These are phyloP conservation scores for Myiopsitta monachus DNA, from an alignment of 2,113 vertebrate genomes.

Conservation along the genomic window DNA sequence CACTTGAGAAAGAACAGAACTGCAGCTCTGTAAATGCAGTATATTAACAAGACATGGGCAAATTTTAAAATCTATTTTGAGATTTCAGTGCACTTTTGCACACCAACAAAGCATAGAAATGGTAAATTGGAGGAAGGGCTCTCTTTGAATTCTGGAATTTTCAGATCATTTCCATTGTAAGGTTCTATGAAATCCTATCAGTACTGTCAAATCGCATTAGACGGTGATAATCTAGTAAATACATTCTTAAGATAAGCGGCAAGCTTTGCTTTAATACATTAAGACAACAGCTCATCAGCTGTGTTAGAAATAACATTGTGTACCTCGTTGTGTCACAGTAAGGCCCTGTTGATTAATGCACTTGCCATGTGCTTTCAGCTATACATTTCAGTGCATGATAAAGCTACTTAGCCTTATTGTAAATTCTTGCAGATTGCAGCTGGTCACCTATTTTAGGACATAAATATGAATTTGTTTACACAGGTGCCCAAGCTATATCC, in stretches of 20 bases:
- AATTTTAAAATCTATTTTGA: conserved; percentile 42
- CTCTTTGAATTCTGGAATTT: conserved; percentile 59
- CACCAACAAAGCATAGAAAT: conserved; percentile 27
- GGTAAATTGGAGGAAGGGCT: conserved; percentile 49
- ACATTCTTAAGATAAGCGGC: conserved; percentile 65
- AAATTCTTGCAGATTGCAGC: conserved; percentile 11
- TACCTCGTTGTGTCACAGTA: conserved; percentile 25
- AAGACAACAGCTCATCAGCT: conserved; percentile 25
- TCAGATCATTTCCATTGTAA: conserved; percentile 56
- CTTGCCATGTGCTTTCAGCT: conserved; percentile 17
- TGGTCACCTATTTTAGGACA: conserved; percentile 18
- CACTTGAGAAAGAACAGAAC: conserved; percentile 70
- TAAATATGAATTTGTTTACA: neutral
- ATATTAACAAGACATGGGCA: conserved; percentile 42
- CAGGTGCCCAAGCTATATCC: neutral
- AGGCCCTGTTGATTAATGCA: neutral
- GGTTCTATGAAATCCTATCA: conserved; percentile 24
- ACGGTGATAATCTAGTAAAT: conserved; percentile 50
- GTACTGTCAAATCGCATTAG: conserved; percentile 63
- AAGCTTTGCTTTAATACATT: conserved; percentile 60
- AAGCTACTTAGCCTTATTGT: conserved; percentile 38
- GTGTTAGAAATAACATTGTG: conserved; percentile 31
- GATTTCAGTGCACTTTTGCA: conserved; percentile 65
- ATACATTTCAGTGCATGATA: conserved; percentile 38
- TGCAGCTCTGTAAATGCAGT: conserved; percentile 78